Evolutionary conservation across 2,113 vertebrate genomes (phyloP), one percentile per base, ranked within the genome.

Genomic region (Actinemys pallida): DNA sequence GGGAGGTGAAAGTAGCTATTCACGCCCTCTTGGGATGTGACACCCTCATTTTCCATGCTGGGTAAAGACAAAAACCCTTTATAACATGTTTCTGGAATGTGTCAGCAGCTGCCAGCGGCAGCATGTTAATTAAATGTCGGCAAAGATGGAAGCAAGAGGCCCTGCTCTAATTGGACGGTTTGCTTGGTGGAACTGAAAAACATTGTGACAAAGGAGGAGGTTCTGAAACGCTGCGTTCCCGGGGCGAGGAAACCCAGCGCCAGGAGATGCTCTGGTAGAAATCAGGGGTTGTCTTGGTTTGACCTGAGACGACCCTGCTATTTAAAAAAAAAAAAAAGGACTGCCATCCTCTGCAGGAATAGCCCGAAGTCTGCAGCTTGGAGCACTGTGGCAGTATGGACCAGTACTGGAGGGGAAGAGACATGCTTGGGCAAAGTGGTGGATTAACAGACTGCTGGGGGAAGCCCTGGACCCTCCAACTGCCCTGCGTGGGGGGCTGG

Each of bases 81-180:
- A 98, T 97, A 98, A 97, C 97, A 97, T 97, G 97, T 98, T 98
- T 98, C 98, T 98, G 98, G 98, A 98, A 98, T 98, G 98, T 98
- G 98, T 98, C 98, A 98, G 97, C 93, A 94, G 97, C 98, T 98
- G 98, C 98, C 97, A 98, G 97, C 98, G 97, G 97, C 97, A 98
- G 98, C 98, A 95, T 98, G 97, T 98, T 98, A 98, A 98, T 98
- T 98, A 98, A 98, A 98, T 97, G 97, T 98, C 96, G 96, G 98
- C 97, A 97, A 98, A 98, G 98, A 98, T 98, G 98, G 98, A 98
- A 98, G 98, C 97, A 93, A 97, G 98, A 98, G 97, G 95, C 97
- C 97, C 88, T 84, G 97, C 98, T 98, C 98, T 98, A 98, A 98
- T 98, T 98, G 98, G 98, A 98, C 98, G 98, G 97, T 98, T 98